phyloP scores from a whole-genome alignment of 1,140 invertebrate species.

The Phortica variegata region DNA sequence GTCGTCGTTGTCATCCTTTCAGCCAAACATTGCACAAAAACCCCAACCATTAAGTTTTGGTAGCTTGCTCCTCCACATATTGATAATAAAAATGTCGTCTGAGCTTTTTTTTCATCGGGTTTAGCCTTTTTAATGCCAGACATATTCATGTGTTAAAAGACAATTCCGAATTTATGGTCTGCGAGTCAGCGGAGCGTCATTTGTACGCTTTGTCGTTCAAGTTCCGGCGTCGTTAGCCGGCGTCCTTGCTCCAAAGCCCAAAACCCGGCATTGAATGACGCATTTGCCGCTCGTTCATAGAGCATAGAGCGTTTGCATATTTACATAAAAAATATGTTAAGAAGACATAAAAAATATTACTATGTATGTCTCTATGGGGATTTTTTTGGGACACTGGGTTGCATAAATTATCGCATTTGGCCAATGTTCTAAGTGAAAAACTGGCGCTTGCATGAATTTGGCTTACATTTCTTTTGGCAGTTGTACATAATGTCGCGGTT shows the following conservation, averaged over 20 bases:
- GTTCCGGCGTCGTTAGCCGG: slow-evolving; percentile 13
- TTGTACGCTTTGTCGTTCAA: too few species aligned
- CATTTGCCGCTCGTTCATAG: slow-evolving; percentile 28
- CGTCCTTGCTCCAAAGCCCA: slow-evolving; percentile 4
- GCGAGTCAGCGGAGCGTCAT: slow-evolving; percentile 30
- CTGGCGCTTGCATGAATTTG: slow-evolving; percentile 12
- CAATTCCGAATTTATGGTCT: slow-evolving; percentile 54
- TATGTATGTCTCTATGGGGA: slow-evolving; percentile 10
- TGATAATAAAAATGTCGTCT: slow-evolving; percentile 27
- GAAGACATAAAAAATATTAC: slow-evolving; percentile 49
- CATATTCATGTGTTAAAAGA: slow-evolving; percentile 57
- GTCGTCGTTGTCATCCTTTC: too few species aligned
- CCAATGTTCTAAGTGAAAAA: not conserved
- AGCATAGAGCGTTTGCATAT: slow-evolving; percentile 10
- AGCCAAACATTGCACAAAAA: not conserved
- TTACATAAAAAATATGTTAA: slow-evolving; percentile 44
- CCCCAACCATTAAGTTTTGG: slow-evolving; percentile 3
- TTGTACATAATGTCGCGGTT: too few species aligned
- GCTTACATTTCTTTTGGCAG: slow-evolving; percentile 11
- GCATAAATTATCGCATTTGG: slow-evolving; percentile 49
- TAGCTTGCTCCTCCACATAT: slow-evolving; percentile 10
- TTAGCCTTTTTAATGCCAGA: slow-evolving; percentile 44
- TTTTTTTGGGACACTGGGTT: slow-evolving; percentile 31
- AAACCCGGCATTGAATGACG: slow-evolving; percentile 23
- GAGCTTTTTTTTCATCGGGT: slow-evolving; percentile 27